These are phyloP conservation scores for Drosophila tristis DNA, from an alignment of 1,140 invertebrate species.

Conservation along the genomic window DNA sequence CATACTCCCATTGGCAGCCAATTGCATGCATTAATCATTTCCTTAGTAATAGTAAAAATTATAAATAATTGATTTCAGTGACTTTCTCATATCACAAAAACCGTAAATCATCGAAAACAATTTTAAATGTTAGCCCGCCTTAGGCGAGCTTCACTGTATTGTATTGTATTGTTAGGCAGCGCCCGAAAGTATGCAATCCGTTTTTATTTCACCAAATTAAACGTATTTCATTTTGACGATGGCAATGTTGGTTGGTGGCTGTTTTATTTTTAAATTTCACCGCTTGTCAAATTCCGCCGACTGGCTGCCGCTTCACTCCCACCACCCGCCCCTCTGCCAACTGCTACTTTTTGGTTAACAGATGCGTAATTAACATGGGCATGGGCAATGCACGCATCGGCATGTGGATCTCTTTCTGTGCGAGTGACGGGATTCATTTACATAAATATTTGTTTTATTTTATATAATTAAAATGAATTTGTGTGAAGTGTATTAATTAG, in stretches of 20 bases:
- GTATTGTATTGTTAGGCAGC: constrained; percentile 43
- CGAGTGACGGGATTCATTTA: constrained; percentile 53
- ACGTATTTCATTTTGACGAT: constrained; percentile 56
- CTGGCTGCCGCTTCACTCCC: constrained; percentile 33
- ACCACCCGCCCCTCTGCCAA: not conserved
- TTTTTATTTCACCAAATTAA: constrained; percentile 74
- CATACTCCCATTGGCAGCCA: too few relatives aligned
- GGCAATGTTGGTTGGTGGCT: constrained; percentile 15
- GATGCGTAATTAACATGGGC: constrained; percentile 69
- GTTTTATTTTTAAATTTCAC: constrained; percentile 51
- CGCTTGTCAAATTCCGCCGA: constrained; percentile 70
- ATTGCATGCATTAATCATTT: too few relatives aligned
- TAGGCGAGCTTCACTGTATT: constrained; percentile 60
- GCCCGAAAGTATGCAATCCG: constrained; percentile 54
- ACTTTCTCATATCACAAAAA: too few relatives aligned
- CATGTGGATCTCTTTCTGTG: constrained; percentile 3
- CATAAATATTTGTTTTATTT: constrained; percentile 81
- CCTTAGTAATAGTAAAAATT: too few relatives aligned
- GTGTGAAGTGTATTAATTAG: constrained; percentile 81
- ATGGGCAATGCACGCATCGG: constrained; percentile 39
- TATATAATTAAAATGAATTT: constrained; percentile 81
- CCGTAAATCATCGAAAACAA: constrained; percentile 4
- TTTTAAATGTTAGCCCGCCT: constrained; percentile 4
- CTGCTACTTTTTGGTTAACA: constrained; percentile 35
- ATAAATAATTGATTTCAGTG: not conserved